These are phyloP conservation scores for Adelges cooleyi DNA, from an alignment of 1,140 invertebrate genomes.

Conservation along the genomic window DNA sequence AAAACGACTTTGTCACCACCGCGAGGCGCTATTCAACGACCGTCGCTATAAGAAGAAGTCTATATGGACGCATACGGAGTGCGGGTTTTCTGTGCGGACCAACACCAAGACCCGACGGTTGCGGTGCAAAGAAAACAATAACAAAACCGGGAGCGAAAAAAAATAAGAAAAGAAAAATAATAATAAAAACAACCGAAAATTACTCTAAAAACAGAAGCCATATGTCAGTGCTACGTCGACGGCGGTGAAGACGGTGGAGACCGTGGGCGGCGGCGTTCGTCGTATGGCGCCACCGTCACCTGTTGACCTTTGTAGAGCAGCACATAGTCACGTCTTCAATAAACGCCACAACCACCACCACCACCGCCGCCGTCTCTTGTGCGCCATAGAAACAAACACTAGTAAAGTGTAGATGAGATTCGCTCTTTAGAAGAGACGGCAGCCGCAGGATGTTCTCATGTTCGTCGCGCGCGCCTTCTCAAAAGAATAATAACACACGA, in stretches of 20 bases:
- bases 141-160: neutral
- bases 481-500: neutral
- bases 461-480: neutral
- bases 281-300: conserved; percentile 28
- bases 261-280: conserved; percentile 11
- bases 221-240: neutral
- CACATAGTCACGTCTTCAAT: neutral
- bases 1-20: no score
- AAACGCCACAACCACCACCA: neutral
- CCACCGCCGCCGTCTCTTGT: neutral
- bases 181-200: conserved; percentile 13
- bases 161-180: neutral
- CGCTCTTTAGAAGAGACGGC: neutral
- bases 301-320: conserved; percentile 16
- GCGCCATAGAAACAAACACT: no score
- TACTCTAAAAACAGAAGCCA: conserved; percentile 8
- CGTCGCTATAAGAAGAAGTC: no score
- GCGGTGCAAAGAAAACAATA: conserved; percentile 14
- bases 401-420: no score
- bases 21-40: neutral
- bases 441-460: conserved; percentile 14
- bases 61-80: neutral
- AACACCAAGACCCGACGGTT: neutral
- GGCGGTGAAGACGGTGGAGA: neutral
- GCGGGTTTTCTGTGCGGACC: no score